Evolutionary conservation across 1,140 invertebrate genomes (phyloP).

Genomic region (Pissodes strobi): DNA sequence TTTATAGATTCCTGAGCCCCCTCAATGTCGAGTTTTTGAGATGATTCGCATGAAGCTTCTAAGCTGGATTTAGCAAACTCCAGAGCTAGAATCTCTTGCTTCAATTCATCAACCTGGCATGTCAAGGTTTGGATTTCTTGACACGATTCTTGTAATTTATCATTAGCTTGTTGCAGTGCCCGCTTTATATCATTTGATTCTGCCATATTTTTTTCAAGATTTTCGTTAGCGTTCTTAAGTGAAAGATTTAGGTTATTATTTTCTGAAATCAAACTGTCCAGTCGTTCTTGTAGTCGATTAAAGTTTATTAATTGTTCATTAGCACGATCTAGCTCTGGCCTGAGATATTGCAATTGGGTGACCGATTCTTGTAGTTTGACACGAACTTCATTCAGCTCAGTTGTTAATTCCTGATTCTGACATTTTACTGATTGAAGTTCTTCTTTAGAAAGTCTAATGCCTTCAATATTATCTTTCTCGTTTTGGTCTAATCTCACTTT

Average conservation of each 20-base stretch:
- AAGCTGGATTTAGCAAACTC: conserved; percentile 26
- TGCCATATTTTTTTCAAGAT: neutral
- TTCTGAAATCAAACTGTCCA: neutral
- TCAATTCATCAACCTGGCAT: neutral
- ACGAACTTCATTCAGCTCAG: neutral
- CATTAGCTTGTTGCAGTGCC: neutral
- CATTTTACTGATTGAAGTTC: neutral
- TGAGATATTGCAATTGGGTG: conserved; percentile 1
- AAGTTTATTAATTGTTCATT: neutral
- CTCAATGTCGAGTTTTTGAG: conserved; percentile 14
- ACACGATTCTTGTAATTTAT: neutral
- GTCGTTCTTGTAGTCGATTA: neutral
- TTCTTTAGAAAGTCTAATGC: conserved; percentile 9
- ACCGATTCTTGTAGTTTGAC: conserved; percentile 3
- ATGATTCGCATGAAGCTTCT: conserved; percentile 22
- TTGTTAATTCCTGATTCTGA: conserved; percentile 14
- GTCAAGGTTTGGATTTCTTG: neutral
- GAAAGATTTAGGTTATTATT: neutral
- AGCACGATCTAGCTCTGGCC: neutral
- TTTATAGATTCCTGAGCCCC: neutral
- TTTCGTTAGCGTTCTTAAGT: neutral
- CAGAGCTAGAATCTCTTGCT: conserved; percentile 5
- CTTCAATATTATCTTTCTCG: conserved; percentile 21
- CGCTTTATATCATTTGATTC: neutral
- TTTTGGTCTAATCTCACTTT: conserved; percentile 58